phyloP scores from a whole-genome alignment of 2,113 vertebrate species.

The Uria aalge region DNA sequence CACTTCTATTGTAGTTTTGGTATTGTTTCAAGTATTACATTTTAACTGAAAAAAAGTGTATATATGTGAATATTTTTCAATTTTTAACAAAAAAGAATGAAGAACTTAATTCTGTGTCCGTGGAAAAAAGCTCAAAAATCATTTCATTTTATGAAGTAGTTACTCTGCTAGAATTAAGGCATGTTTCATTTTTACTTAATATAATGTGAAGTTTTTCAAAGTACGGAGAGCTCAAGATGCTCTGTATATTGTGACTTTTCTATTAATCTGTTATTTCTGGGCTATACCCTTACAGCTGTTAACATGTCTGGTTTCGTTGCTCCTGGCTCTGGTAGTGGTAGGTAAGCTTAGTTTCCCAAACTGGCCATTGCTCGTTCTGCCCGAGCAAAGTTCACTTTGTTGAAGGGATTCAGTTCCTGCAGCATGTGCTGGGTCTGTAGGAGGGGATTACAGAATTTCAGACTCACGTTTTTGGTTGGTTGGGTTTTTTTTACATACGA shows the following conservation, averaged over 20 bases:
- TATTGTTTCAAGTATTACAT: conserved; percentile 6
- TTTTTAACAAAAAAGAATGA: neutral
- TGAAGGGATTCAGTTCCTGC: neutral
- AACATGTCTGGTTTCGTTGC: neutral
- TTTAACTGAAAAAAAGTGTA: conserved; percentile 44
- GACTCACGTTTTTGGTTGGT: neutral
- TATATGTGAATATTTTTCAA: conserved; percentile 60
- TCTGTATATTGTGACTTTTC: neutral
- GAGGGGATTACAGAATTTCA: neutral
- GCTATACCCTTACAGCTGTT: neutral
- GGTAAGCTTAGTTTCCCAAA: neutral
- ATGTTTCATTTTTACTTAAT: neutral
- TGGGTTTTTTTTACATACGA: neutral
- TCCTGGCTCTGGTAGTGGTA: neutral
- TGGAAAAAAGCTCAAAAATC: neutral
- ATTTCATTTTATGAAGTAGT: conserved; percentile 33
- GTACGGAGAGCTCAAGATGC: neutral
- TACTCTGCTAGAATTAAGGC: neutral
- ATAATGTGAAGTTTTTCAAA: neutral
- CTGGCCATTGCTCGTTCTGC: neutral
- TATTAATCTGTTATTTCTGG: neutral
- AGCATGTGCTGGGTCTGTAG: neutral
- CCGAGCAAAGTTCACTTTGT: neutral
- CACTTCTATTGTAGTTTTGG: neutral
- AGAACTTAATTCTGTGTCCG: conserved; percentile 15